Conservation (phyloP, 2,888 invertebrate genomes). For the Antitype chi region DNA sequence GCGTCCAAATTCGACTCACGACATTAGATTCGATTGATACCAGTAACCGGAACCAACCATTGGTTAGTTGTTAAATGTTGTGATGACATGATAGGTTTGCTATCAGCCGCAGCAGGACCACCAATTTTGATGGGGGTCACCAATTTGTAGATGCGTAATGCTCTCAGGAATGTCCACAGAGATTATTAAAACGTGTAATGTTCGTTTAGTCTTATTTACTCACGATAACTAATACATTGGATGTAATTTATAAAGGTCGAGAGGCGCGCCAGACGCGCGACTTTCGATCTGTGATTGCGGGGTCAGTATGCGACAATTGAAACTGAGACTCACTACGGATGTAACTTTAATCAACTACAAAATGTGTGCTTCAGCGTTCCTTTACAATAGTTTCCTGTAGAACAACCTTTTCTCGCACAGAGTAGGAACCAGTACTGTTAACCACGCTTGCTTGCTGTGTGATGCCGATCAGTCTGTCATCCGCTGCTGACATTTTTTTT, state of each 20-base stretch:
- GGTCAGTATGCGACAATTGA: neutral
- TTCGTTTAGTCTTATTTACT: too few species aligned
- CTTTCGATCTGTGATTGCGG: neutral
- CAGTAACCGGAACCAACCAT: too few species aligned
- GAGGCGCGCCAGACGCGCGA: too few species aligned
- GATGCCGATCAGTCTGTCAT: neutral
- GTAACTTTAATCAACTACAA: neutral
- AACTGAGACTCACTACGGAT: neutral
- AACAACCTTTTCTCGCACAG: too few species aligned
- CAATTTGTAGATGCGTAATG: neutral
- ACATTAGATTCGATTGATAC: neutral
- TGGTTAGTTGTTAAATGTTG: neutral
- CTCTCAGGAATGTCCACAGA: neutral
- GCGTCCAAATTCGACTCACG: constrained; percentile 5
- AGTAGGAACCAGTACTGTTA: neutral
- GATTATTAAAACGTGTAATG: too few species aligned
- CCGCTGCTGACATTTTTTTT: too few species aligned
- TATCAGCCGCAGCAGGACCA: neutral
- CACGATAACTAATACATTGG: neutral
- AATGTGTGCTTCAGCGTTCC: neutral
- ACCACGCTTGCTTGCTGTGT: neutral
- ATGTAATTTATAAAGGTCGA: neutral
- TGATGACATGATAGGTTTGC: neutral
- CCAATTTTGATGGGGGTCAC: too few species aligned
- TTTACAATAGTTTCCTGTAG: neutral